phyloP scores from a whole-genome alignment of 2,888 invertebrate genomes.

The Onthophagus sagittarius region DNA sequence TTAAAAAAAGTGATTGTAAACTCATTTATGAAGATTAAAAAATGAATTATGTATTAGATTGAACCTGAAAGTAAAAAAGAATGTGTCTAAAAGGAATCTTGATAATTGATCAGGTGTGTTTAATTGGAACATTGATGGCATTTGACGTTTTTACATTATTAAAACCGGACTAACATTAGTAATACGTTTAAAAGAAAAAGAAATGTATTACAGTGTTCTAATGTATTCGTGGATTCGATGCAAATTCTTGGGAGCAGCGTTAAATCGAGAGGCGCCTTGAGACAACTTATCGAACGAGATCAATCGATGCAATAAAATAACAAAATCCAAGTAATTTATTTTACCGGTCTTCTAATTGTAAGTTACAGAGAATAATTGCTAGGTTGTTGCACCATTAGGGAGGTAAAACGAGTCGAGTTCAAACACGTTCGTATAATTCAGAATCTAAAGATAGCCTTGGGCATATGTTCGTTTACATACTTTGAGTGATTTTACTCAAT shows the following conservation, averaged over 20 bases:
- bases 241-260: background rate
- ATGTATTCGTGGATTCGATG: background rate
- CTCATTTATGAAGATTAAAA: too few relatives aligned
- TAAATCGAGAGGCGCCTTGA: background rate
- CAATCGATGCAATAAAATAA: background rate
- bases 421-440: background rate
- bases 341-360: background rate
- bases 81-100: background rate
- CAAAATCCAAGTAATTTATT: background rate
- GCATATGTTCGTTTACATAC: background rate
- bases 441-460: background rate
- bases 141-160: background rate
- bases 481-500: background rate
- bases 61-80: too few relatives aligned
- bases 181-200: background rate
- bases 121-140: background rate
- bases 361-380: background rate
- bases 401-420: background rate
- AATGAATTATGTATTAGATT: too few relatives aligned
- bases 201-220: background rate
- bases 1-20: too few relatives aligned
- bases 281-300: background rate
- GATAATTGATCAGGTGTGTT: background rate
- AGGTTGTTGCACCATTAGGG: background rate
- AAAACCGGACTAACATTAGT: background rate